Evolutionary conservation across 1,140 invertebrate species (phyloP).

Genomic region (Drosophila elegans): DNA sequence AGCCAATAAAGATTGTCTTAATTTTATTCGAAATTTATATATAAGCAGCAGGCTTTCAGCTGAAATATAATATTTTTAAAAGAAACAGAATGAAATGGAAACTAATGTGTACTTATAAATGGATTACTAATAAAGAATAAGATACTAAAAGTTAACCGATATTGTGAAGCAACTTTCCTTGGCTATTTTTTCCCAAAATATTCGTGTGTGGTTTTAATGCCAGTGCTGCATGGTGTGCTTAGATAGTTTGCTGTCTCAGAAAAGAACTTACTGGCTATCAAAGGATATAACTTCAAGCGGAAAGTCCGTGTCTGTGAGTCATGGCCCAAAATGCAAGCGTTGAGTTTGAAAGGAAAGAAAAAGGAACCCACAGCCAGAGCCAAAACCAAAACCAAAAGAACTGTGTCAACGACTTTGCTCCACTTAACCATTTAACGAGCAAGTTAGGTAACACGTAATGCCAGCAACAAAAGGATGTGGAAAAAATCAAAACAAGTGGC

Average conservation of each 20-base stretch:
- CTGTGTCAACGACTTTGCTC: conserved; percentile 82
- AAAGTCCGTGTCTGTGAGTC: conserved; percentile 59
- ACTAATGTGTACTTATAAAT: no score
- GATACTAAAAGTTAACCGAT: not conserved
- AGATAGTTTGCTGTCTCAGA: not conserved
- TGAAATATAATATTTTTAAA: not conserved
- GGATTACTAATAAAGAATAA: not conserved
- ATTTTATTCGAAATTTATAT: no score
- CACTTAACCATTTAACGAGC: conserved; percentile 81
- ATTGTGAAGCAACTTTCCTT: no score
- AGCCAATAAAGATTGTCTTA: no score
- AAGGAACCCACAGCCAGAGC: conserved; percentile 12
- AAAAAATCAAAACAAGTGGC: conserved; percentile 79
- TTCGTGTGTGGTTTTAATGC: not conserved
- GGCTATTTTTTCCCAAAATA: not conserved
- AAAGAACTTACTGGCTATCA: not conserved
- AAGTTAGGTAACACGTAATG: conserved; percentile 79
- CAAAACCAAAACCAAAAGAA: conserved; percentile 29
- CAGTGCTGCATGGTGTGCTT: not conserved
- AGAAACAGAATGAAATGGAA: no score
- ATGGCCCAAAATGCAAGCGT: conserved; percentile 59
- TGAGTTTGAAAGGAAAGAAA: conserved; percentile 15
- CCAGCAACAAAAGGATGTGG: conserved; percentile 61
- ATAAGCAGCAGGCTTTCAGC: no score
- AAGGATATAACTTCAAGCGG: conserved; percentile 25